Percentiles rank a stretch among this genome's conserved stretches.
These are phyloP conservation scores for Drosophila tripunctata DNA, from an alignment of 2,888 invertebrate genomes.

Conservation along the genomic window DNA sequence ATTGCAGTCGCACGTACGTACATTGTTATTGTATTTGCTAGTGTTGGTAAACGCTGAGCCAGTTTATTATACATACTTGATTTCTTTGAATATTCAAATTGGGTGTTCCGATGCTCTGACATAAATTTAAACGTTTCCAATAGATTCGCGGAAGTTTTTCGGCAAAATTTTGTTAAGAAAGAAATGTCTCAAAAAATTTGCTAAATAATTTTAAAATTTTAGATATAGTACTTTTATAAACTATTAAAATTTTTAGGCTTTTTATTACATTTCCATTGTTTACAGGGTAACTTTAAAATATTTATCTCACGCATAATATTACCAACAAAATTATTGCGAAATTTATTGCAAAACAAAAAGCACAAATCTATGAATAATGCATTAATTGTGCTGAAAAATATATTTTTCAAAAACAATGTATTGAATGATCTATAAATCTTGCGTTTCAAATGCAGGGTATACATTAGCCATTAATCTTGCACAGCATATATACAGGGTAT, in stretches of 20 bases:
- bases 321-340: neutral
- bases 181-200: neutral
- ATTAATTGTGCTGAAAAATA: neutral
- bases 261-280: too few relatives aligned
- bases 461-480: neutral
- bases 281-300: neutral
- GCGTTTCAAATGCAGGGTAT: neutral
- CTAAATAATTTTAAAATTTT: neutral
- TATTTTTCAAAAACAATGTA: too few relatives aligned
- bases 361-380: neutral
- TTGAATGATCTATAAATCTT: neutral
- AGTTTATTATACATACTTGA: conserved; percentile 7
- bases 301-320: neutral
- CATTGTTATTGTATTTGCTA: conserved; percentile 5
- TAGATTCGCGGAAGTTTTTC: conserved; percentile 6
- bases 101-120: conserved; percentile 12
- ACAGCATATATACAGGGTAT: neutral
- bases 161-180: neutral
- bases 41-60: conserved; percentile 46
- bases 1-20: conserved; percentile 30
- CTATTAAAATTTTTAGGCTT: too few relatives aligned
- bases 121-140: conserved; percentile 14
- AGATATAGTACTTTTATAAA: neutral
- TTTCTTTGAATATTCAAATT: conserved; percentile 11
- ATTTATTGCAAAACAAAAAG: neutral